Conservation (phyloP, 2,113 vertebrate genomes). For the Phasianus colchicus region DNA sequence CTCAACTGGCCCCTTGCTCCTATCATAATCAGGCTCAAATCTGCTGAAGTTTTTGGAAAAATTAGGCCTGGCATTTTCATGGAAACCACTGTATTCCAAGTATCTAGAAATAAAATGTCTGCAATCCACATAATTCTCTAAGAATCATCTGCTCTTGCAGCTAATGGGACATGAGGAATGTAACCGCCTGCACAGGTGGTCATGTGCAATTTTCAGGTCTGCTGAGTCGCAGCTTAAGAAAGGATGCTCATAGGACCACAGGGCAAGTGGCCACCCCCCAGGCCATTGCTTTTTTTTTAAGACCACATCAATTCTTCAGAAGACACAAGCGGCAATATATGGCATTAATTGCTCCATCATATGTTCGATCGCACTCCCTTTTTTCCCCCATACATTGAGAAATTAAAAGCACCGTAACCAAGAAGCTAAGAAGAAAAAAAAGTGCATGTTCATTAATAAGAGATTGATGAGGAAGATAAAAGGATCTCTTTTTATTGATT, state of each 20-base stretch:
- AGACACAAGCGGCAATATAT: background rate
- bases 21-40: background rate
- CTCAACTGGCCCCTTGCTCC: background rate
- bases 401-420: conserved; percentile 43
- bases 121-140: background rate
- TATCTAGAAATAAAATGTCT: background rate
- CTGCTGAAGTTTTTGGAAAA: background rate
- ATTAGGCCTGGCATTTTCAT: background rate
- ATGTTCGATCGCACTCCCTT: background rate
- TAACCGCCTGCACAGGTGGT: background rate
- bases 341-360: background rate
- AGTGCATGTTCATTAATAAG: conserved; percentile 26
- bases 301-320: background rate
- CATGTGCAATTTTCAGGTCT: background rate
- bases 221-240: background rate
- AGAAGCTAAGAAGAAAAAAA: conserved; percentile 24
- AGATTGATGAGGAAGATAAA: conserved; percentile 67
- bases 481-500: conserved; percentile 61
- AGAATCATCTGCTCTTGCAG: background rate
- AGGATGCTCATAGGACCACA: background rate
- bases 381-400: background rate
- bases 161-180: background rate
- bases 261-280: background rate
- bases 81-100: background rate
- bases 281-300: background rate